Evolutionary conservation across 2,797 vertebrate genomes (phyloP), one percentile per base, ranked within the genome.

Genomic region (Rhyacichthys aspro): DNA sequence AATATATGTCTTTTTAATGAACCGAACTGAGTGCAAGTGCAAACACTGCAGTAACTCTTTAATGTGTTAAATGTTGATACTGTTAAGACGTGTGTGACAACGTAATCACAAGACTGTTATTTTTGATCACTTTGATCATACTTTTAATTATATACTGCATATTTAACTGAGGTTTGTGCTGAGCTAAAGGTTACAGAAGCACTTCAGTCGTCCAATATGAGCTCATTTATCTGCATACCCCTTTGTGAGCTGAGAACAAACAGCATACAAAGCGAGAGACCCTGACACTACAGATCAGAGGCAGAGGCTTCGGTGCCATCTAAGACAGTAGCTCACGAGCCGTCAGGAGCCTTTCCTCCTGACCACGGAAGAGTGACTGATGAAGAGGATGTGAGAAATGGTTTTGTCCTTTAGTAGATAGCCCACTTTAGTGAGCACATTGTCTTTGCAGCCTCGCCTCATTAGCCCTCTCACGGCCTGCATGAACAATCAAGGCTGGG

Each of bases 391-490:
- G 65, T 79, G 70, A 82, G 43, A 62, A 68, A 74, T 71, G 28
- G 63, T 72, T 85, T 79, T 54, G 78, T 84, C 79, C 76, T 78
- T 75, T 76, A 66, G 73, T 17, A 56, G 59, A 78, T 58, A 70
- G 67, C 64, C 67, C 68, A 67, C 68, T 81, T 83, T 74, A 66
- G 69, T 67, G 78, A 75, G 39, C 55, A 42, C 76, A 62, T 80
- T 87, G 83, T 87, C 79, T 86, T 72, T 68, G 74, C 76, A 67
- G 75, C 62, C 43, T 55, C 28, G 50, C 74, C 78, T 89, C 79
- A 85, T 88, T 85, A 84, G 83, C 65, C 72, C 42, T 73, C 74
- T 70, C 77, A 65, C 58, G 79, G 81, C 68, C 82, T 72, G 78
- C 82, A 83, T 74, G 78, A 88, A 84, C 83, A 87, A 83, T 81